Base-by-base conservation (phyloP, 2,113 vertebrate genomes). In the Pelobates fuscus region DNA sequence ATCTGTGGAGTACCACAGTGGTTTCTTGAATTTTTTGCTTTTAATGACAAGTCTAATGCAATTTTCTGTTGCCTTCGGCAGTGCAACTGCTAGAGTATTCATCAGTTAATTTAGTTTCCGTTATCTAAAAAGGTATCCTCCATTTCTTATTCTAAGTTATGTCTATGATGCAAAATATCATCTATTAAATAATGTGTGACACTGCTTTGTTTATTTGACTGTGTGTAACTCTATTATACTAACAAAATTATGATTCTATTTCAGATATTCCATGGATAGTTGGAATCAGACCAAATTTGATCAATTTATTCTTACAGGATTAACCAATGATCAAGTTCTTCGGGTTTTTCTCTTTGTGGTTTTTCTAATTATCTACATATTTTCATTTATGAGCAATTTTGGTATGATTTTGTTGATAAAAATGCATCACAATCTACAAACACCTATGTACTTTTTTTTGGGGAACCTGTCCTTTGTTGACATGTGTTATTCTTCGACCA, bases 381-480 rank as follows among this genome's bases (percentile, higher is more conserved):
- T 70, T 55, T 84, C 84, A 0, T 30, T 84, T 11, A 41, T 70
- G 15, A 82, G 84, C 29, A 88, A 88, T 37, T 70, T 88, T 18
- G 63, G 84, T 1, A 77, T 86, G 49, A 61, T 26, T 7, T 5
- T 82, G 3, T 78, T 86, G 60, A 55, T 78, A 37, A 71, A 24
- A 1, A 80, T 81, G 2, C 8, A 18, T 29, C 11, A 76, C 8
- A 21, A 21, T 2, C 67, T 88, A 27, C 85, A 88, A 6, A 80
- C 78, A 1, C 86, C 82, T 12, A 87, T 87, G 86, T 87, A 86
- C 55, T 82, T 86, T 30, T 79, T 87, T 2, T 26, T 87, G 25
- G 79, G 80, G 24, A 84, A 83, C 15, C 82, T 88, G 59, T 86
- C 86, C 24, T 84, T 86, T 55, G 26, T 86, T 49, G 86, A 88